Evolutionary conservation across 1,140 invertebrate species (phyloP).

Genomic region (Drosophila orena): DNA sequence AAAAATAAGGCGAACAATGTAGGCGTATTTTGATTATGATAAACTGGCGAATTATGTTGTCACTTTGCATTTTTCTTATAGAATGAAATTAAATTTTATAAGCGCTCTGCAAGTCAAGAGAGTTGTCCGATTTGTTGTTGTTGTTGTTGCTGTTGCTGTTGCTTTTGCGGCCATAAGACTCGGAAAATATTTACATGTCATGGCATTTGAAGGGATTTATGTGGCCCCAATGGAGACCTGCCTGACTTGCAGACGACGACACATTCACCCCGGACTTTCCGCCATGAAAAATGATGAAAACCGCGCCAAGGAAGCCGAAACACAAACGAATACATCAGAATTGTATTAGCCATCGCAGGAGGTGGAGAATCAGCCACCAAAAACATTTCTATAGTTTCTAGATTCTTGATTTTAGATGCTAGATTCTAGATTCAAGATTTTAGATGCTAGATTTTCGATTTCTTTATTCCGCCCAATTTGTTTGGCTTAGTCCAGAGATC

Average conservation of each 20-base stretch:
- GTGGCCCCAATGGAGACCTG: constrained; percentile 61
- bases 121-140: constrained; percentile 25
- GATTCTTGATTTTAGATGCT: too few species aligned
- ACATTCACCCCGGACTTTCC: constrained; percentile 53
- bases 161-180: constrained; percentile 52
- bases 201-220: constrained; percentile 79
- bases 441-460: too few species aligned
- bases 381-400: constrained; percentile 7
- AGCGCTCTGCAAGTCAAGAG: constrained; percentile 46
- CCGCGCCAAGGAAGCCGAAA: constrained; percentile 19
- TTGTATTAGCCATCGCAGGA: constrained; percentile 49
- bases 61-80: constrained; percentile 84
- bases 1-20: constrained; percentile 64
- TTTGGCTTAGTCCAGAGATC: constrained; percentile 57
- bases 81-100: constrained; percentile 83
- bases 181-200: constrained; percentile 74
- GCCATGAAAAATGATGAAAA: constrained; percentile 61
- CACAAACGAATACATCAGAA: constrained; percentile 32
- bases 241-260: constrained; percentile 42
- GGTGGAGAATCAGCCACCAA: constrained; percentile 14
- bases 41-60: constrained; percentile 85
- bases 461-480: constrained; percentile 42
- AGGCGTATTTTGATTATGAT: constrained; percentile 84
- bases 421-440: too few species aligned
- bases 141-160: background rate